phyloP scores from a whole-genome alignment of 1,140 invertebrate species.

The Papilio aristodemus region DNA sequence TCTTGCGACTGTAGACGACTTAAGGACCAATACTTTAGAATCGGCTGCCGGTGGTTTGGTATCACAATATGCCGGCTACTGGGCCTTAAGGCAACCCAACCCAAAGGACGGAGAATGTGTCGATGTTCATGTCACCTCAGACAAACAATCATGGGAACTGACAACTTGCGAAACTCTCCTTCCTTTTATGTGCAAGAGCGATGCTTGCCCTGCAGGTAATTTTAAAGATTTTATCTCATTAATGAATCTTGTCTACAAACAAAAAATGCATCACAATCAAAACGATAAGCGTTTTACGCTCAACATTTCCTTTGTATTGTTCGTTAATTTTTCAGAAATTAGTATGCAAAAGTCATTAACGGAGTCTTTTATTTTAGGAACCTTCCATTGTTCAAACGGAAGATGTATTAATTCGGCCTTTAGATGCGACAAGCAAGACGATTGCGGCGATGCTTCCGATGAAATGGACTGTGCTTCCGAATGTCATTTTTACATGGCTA shows the following conservation, averaged over 20 bases:
- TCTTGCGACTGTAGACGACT: conserved; percentile 92
- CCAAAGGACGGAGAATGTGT: conserved; percentile 93
- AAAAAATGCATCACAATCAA: neutral
- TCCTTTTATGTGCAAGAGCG: conserved; percentile 95
- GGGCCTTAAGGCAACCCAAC: conserved; percentile 93
- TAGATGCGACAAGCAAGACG: conserved; percentile 95
- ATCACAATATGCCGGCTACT: conserved; percentile 96
- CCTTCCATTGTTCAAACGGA: conserved; percentile 95
- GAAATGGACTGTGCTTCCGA: conserved; percentile 93
- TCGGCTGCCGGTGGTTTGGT: conserved; percentile 94
- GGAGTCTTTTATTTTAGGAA: conserved; percentile 81
- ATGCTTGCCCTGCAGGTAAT: conserved; percentile 94
- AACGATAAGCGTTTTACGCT: neutral
- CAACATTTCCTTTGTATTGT: conserved; percentile 19
- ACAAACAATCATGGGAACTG: conserved; percentile 94
- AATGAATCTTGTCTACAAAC: conserved; percentile 12
- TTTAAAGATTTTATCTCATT: conserved; percentile 8
- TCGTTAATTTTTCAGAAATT: neutral
- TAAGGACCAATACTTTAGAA: conserved; percentile 95
- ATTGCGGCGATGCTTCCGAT: conserved; percentile 95
- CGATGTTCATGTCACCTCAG: conserved; percentile 87
- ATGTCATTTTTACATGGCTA: conserved; percentile 96
- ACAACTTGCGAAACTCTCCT: conserved; percentile 95
- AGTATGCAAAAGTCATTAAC: conserved; percentile 33
- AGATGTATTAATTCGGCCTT: conserved; percentile 94